A percentile compares a stretch with the other conserved stretches of the same genome.
phyloP scores from a whole-genome alignment of 2,113 vertebrate species.

The Crotalus horridus region DNA sequence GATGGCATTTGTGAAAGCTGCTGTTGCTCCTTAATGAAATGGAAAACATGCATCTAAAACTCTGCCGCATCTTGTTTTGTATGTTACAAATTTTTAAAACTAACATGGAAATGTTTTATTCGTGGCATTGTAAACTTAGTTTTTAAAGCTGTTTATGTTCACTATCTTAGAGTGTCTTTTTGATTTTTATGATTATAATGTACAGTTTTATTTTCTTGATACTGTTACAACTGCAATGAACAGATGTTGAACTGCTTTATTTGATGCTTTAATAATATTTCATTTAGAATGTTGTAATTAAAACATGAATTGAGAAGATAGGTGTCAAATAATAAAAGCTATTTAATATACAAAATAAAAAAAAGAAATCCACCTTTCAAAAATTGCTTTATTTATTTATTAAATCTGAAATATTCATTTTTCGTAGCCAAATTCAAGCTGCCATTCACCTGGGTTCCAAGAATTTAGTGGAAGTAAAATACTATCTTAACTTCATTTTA shows the following conservation, averaged over 20 bases:
- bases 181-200: not conserved
- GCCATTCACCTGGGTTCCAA: not conserved
- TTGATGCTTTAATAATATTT: not conserved
- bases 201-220: not conserved
- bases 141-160: not conserved
- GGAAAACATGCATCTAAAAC: not conserved
- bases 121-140: not conserved
- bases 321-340: not conserved
- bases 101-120: not conserved
- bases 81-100: not conserved
- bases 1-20: not conserved
- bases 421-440: not conserved
- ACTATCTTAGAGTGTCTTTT: not conserved
- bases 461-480: not conserved
- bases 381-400: not conserved
- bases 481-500: not conserved
- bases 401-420: not conserved
- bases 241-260: not conserved
- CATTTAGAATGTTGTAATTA: not conserved
- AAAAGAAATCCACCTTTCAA: not conserved
- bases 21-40: slow-evolving; percentile 22
- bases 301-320: not conserved
- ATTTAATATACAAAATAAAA: not conserved
- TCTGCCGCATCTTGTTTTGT: not conserved
- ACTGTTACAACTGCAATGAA: not conserved